Evolutionary conservation across 2,888 invertebrate genomes (phyloP), one percentile per base, ranked within the genome.

Genomic region (Oxycera nigricornis): DNA sequence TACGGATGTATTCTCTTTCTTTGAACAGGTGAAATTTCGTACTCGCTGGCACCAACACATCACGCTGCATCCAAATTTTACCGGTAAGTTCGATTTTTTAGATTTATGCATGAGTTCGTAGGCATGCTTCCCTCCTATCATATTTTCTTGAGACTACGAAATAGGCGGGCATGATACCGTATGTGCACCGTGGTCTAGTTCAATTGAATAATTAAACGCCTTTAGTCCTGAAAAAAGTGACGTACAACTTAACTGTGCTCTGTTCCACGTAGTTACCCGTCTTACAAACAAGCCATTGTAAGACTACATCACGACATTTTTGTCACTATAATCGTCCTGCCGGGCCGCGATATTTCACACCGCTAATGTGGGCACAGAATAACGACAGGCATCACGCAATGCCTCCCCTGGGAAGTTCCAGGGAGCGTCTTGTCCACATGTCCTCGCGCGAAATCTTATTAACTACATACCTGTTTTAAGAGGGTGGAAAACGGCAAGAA

Each of bases 41-140:
- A 73, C 74, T 76, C 76, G 50, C 55, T 28, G 55, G 41, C 76
- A 76, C 76, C 74, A 74, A 74, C 74, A 76, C 76, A 76, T 76
- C 76, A 76, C 76, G 73, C 73, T 73, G 73, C 62, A 61, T 39
- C 72, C 39, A 41, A 72, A 72, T 57, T 52, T 20, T 55, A 70
- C 70, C 20, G 70, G 70, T 70, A 52, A 70, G 70, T 70, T 46
- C 2, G 46, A 3, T 46, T 46, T n/a, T n/a, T n/a, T n/a, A n/a
- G n/a, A n/a, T n/a, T n/a, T n/a, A n/a, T n/a, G n/a, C n/a, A n/a
- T n/a, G n/a, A n/a, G n/a, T n/a, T n/a, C n/a, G n/a, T n/a, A n/a
- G n/a, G n/a, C n/a, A n/a, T n/a, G n/a, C n/a, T n/a, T n/a, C n/a
- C n/a, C n/a, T n/a, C n/a, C n/a, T n/a, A n/a, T n/a, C n/a, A n/a